phyloP scores from a whole-genome alignment of 2,113 vertebrate species.

The Porphyrio hochstetteri region DNA sequence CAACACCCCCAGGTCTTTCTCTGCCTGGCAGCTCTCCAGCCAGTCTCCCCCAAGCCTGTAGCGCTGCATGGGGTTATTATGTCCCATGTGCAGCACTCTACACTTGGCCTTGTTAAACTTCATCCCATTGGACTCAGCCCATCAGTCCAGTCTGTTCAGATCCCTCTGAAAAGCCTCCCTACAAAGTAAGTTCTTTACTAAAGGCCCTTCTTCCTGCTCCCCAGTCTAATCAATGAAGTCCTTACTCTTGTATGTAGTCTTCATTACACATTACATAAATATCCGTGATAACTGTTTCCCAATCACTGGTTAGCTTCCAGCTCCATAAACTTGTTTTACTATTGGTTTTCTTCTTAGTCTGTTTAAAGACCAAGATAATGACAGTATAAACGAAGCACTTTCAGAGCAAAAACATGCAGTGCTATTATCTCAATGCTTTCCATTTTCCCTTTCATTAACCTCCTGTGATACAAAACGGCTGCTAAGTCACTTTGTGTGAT shows the following conservation, averaged over 20 bases:
- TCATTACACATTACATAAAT: not conserved
- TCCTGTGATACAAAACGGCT: not conserved
- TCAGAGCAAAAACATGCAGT: not conserved
- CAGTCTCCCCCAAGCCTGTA: too few species aligned
- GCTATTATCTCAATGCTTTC: not conserved
- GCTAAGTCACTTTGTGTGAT: not conserved
- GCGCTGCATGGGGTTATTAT: too few species aligned
- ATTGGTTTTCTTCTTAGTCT: not conserved
- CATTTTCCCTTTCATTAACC: not conserved
- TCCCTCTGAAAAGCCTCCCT: too few species aligned
- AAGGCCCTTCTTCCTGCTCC: not conserved
- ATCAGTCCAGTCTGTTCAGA: too few species aligned
- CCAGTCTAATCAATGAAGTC: accelerated
- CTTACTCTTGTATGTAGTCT: not conserved
- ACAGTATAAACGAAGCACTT: not conserved
- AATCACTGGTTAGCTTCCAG: not conserved
- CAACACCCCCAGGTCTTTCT: too few species aligned
- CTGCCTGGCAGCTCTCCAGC: too few species aligned
- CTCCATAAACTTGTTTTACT: not conserved
- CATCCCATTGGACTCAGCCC: too few species aligned
- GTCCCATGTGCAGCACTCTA: too few species aligned
- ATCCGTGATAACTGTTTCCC: not conserved
- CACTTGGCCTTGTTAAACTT: too few species aligned
- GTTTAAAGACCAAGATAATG: not conserved
- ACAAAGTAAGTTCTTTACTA: not conserved